phyloP scores from a whole-genome alignment of 35 echinoderm and acorn worm species.

The Nesometra sesokonis region DNA sequence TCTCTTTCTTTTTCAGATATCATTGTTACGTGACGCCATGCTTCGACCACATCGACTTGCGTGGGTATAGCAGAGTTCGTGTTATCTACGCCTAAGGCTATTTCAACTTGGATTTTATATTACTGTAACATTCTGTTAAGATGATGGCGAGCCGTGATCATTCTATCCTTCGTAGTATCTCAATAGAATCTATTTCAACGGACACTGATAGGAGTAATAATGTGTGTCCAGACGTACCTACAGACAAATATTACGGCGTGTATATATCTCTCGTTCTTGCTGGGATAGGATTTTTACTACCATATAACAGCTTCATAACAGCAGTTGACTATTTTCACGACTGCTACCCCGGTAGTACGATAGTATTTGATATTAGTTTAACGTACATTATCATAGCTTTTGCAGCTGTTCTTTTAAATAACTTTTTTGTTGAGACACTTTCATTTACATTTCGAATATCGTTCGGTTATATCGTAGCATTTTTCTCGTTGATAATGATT shows the following conservation, averaged over 20 bases:
- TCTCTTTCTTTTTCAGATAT: no score
- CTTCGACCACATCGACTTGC: no score
- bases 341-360: conserved; percentile 50
- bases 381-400: conserved; percentile 61
- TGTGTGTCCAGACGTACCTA: not conserved
- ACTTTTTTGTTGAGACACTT: conserved; percentile 48
- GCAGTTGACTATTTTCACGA: conserved; percentile 60
- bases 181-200: not conserved
- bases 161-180: not conserved
- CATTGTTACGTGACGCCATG: no score
- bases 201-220: not conserved
- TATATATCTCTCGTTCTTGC: conserved; percentile 48
- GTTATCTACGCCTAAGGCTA: no score
- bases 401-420: conserved; percentile 49
- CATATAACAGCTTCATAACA: conserved; percentile 76
- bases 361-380: conserved; percentile 68
- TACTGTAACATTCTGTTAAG: no score
- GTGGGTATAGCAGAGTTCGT: no score
- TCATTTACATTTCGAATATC: conserved; percentile 33
- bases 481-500: conserved; percentile 30
- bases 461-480: conserved; percentile 47
- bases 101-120: no score
- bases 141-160: not conserved
- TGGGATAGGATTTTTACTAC: conserved; percentile 59
- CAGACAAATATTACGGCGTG: conserved; percentile 33